Conservation (phyloP, 2,113 vertebrate genomes). For the Empidonax alnorum region DNA sequence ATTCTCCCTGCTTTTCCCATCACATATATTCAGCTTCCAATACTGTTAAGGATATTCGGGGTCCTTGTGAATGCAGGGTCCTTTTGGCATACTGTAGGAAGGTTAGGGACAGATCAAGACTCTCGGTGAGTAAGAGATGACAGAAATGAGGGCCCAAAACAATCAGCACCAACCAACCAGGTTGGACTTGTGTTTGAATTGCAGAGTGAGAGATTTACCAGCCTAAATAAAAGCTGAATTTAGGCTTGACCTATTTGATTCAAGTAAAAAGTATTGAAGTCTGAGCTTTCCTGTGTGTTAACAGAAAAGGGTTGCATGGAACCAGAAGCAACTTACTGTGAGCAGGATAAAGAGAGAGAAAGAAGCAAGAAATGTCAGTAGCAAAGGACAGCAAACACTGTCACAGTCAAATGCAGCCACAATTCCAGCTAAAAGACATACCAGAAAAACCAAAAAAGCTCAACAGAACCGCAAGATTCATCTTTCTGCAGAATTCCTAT, state of each 20-base stretch:
- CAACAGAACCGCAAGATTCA: fast-evolving
- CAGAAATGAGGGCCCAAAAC: not conserved
- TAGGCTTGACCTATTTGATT: not conserved
- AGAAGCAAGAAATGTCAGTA: not conserved
- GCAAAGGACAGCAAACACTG: not conserved
- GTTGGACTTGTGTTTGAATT: not conserved
- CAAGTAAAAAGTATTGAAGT: not conserved
- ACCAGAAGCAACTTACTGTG: not conserved
- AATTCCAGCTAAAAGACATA: not conserved
- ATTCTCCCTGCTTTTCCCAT: not conserved
- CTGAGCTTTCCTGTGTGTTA: not conserved
- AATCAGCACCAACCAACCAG: not conserved
- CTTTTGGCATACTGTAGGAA: not conserved
- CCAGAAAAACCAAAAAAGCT: not conserved
- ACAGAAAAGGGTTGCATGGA: not conserved
- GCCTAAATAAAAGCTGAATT: not conserved
- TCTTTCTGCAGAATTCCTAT: not conserved
- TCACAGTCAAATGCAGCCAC: not conserved
- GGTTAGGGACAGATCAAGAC: not conserved
- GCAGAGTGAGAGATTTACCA: not conserved
- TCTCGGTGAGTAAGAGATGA: not conserved
- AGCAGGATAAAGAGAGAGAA: not conserved
- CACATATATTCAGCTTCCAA: not conserved
- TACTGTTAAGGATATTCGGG: not conserved
- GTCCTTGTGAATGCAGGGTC: not conserved